Base-by-base conservation (phyloP, 2,888 invertebrate species). In the Acrobasis consociella region DNA sequence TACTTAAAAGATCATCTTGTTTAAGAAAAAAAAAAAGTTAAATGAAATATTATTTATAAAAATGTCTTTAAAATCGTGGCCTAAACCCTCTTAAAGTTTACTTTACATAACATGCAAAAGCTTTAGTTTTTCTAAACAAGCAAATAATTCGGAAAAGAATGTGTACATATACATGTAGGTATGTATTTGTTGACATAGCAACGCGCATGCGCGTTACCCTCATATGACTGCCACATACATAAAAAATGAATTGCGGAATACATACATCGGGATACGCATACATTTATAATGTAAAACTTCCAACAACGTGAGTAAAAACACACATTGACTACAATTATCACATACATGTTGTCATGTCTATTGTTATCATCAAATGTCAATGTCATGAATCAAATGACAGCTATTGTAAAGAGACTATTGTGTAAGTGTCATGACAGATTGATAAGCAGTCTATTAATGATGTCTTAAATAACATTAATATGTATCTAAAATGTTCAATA, bases 181-280 rank as follows among this genome's bases (percentile, higher is more conserved):
- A 74, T 72, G 71, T 72, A 80, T 73, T 85, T 87, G 91, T 91
- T 91, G 89, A 89, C 91, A 89, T 87, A 82, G 79, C 73, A 74
- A 81, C 76, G 86, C 73, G 83, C 90, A 91, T 91, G 91, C 91
- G 91, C 89, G 86, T 68, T 77, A 68, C 70, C 64, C 67, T 76
- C 74, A 49, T 38, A 49, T 49, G 55, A 49, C 49, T 62, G 31
- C 9, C 49, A 55, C 82, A 85, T 87, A 80, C 83, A 88, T 88
- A 88, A 87, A 89, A 87, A 90, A 90, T 87, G 86, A 82, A 77
- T 79, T 81, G 62, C 62, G 55, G 55, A 56, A 55, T 56, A 62
- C 55, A 56, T 37, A 22, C 55, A 38, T 15, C 37, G 10, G 8
- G 13, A 31, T 31, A 31, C 31, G 8, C 22, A 31, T 31, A 31